Conservation (phyloP, 2,888 invertebrate genomes). For the Thymelicus acteon region DNA sequence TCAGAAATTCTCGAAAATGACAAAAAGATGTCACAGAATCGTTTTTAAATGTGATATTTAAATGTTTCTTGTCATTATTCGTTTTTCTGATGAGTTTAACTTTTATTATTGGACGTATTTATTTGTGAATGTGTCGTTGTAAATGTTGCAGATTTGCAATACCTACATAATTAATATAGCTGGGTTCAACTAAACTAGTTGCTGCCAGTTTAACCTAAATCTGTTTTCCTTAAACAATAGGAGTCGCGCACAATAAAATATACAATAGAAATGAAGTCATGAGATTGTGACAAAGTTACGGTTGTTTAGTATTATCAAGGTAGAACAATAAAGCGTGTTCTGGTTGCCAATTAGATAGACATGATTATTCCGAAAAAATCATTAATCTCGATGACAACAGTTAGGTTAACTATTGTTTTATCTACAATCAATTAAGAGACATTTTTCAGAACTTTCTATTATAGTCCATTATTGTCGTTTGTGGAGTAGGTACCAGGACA, state of each 20-base stretch:
- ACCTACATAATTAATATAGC: too few relatives aligned
- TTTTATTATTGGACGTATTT: too few relatives aligned
- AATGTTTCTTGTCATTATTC: too few relatives aligned
- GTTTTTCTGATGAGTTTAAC: too few relatives aligned
- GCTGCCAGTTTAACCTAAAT: constrained; percentile 1
- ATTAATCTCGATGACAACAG: not conserved
- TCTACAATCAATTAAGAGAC: too few relatives aligned
- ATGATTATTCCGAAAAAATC: not conserved
- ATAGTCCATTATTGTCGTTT: not conserved
- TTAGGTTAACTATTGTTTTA: too few relatives aligned
- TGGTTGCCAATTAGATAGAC: not conserved
- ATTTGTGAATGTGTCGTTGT: too few relatives aligned
- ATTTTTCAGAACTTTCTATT: too few relatives aligned
- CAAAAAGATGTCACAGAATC: too few relatives aligned
- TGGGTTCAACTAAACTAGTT: not conserved
- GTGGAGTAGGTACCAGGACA: not conserved
- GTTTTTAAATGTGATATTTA: too few relatives aligned
- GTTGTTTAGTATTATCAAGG: constrained; percentile 8
- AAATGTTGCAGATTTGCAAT: too few relatives aligned
- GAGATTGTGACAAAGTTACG: constrained; percentile 15
- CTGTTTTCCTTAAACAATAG: constrained; percentile 6
- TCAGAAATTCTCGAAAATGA: too few relatives aligned
- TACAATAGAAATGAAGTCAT: constrained; percentile 5
- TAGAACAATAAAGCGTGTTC: not conserved
- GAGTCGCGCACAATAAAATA: constrained; percentile 6